Conservation (phyloP, 2,888 invertebrate genomes). For the Beris morrisii region DNA sequence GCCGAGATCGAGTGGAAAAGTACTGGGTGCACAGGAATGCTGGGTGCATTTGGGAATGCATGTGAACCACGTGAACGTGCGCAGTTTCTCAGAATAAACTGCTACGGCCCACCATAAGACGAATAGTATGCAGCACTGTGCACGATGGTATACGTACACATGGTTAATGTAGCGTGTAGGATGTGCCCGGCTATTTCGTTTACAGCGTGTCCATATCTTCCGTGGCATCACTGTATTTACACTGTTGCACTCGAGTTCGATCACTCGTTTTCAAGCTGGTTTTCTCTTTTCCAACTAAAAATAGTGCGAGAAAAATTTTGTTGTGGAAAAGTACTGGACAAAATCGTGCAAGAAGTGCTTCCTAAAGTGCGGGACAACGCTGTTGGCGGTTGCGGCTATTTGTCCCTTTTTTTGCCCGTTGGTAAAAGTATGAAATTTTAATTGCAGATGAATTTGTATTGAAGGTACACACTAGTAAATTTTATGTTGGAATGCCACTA, state of each 20-base stretch:
- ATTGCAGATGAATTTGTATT: slow-evolving; percentile 3
- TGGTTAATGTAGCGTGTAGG: too few relatives aligned
- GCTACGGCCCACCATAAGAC: neutral
- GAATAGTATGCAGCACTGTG: too few relatives aligned
- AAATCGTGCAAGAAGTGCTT: slow-evolving; percentile 1
- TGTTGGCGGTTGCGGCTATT: neutral
- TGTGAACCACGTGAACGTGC: slow-evolving; percentile 26
- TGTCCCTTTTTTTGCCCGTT: slow-evolving; percentile 13
- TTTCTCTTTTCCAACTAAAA: neutral
- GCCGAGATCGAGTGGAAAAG: slow-evolving; percentile 18
- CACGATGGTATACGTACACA: too few relatives aligned
- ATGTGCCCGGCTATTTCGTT: too few relatives aligned
- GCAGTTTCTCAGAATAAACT: slow-evolving; percentile 28
- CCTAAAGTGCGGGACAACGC: slow-evolving; percentile 11
- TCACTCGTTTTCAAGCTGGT: too few relatives aligned
- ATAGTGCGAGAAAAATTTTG: neutral
- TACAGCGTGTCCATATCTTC: too few relatives aligned
- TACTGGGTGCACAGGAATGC: slow-evolving; percentile 30
- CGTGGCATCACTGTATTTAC: too few relatives aligned
- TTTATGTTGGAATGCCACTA: too few relatives aligned
- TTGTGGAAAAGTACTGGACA: slow-evolving; percentile 27
- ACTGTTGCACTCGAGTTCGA: too few relatives aligned
- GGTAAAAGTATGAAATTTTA: slow-evolving; percentile 19
- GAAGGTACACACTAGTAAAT: too few relatives aligned
- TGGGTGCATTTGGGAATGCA: slow-evolving; percentile 15